Conservation (phyloP, 2,888 invertebrate genomes). For the Galeruca laticollis region DNA sequence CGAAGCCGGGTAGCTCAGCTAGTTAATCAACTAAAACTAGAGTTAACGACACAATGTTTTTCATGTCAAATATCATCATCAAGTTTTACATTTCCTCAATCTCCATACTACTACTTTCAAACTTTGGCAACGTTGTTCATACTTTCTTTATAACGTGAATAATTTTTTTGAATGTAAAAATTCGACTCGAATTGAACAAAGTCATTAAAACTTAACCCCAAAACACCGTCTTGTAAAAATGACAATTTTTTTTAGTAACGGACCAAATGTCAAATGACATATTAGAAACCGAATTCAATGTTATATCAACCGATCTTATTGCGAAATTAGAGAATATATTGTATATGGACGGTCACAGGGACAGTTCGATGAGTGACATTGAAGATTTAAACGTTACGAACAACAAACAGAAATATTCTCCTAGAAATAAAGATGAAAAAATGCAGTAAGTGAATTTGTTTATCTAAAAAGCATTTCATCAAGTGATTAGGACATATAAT, state of each 20-base stretch:
- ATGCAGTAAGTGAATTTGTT: not conserved
- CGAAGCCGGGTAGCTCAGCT: no score
- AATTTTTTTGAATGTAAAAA: no score
- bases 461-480: no score
- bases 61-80: no score
- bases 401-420: conserved; percentile 17
- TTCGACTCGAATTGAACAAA: no score
- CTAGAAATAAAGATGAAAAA: not conserved
- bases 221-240: not conserved
- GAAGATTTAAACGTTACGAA: conserved; percentile 9
- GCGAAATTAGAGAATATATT: conserved; percentile 49
- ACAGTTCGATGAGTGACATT: conserved; percentile 39
- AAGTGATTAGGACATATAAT: no score
- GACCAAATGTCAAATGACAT: not conserved
- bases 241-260: not conserved
- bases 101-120: no score
- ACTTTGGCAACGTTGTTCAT: no score
- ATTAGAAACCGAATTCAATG: conserved; percentile 40
- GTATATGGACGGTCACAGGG: conserved; percentile 42
- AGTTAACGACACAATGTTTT: no score
- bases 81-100: no score
- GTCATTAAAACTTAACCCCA: not conserved
- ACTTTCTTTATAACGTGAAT: no score
- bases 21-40: no score
- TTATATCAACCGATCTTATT: conserved; percentile 47